Conservation (phyloP, 35 echinoderm and acorn worm species). For the Antedon bifida region DNA sequence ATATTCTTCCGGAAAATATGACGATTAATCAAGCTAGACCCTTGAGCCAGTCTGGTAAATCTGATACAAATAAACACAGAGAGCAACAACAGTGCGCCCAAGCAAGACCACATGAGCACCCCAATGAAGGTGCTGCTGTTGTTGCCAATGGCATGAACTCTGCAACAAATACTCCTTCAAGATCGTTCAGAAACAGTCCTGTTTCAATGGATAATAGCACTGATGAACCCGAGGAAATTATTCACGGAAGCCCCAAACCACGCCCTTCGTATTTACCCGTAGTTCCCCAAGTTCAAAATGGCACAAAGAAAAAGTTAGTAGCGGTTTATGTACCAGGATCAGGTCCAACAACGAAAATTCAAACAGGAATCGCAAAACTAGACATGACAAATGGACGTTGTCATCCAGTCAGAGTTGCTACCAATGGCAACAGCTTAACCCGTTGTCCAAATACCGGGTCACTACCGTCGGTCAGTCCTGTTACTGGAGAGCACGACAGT, state of each 20-base stretch:
- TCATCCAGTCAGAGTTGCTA: constrained; percentile 50
- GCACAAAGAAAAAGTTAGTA: constrained; percentile 78
- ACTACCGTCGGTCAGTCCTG: neutral
- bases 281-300: constrained; percentile 29
- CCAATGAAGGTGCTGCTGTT: too few relatives aligned
- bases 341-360: constrained; percentile 65
- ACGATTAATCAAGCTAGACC: neutral
- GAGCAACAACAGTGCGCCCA: neutral
- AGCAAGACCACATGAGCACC: neutral
- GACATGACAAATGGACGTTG: constrained; percentile 53
- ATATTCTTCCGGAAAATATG: neutral
- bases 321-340: constrained; percentile 83
- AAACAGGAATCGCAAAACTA: constrained; percentile 91
- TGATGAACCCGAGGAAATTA: neutral
- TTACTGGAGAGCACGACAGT: neutral
- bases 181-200: neutral
- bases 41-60: neutral
- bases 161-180: neutral
- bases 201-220: neutral
- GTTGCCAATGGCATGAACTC: neutral
- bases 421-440: constrained; percentile 25
- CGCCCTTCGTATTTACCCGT: constrained; percentile 68
- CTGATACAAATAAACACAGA: neutral
- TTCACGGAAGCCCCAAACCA: neutral
- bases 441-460: constrained; percentile 5